Base-by-base conservation (phyloP, 2,113 vertebrate species). In the Centropus unirufus region DNA sequence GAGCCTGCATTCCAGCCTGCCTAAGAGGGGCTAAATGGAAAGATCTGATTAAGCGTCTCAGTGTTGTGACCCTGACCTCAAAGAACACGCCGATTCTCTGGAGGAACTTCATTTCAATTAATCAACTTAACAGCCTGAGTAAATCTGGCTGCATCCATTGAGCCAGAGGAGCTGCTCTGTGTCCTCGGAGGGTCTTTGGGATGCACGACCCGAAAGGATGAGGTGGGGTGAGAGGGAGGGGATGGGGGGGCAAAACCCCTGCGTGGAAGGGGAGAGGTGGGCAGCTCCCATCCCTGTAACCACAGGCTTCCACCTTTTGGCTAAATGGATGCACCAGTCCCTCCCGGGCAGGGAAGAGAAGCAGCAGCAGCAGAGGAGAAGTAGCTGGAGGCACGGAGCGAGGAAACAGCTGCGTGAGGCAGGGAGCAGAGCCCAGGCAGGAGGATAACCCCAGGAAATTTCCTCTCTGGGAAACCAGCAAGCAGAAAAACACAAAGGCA, bases 41-140 rank as follows among this genome's bases (percentile, higher is more conserved):
- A 94, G 92, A 91, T 83, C 95, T 97, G 98, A 98, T 98, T 97
- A 97, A 98, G 94, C 92, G 96, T 96, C 97, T 97, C 94, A 88
- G 97, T 74, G 89, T 87, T 62, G 85, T 97, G 98, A 98, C 98
- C 98, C 97, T 97, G 95, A 95, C 97, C 96, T 61, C 96, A 95
- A 92, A 97, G 97, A 95, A 97, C 88, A 82, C 61, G 92, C 95
- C 75, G 94, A 84, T 96, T 96, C 98, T 98, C 97, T 96, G 89
- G 91, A 96, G 96, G 83, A 97, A 94, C 94, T 97, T 96, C 89
- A 78, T 98, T 97, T 96, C 98, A 80, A 97, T 98, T 95, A 93
- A 97, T 97, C 97, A 97, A 92, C 92, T 97, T 95, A 95, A 95
- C 90, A 89, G 95, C 94, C 92, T 66, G 86, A 92, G 92, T 8